Percentiles rank a stretch among this genome's conserved stretches.
These are phyloP conservation scores for Andinoacara biseriatus DNA, from an alignment of 2,113 vertebrate species.

Conservation along the genomic window DNA sequence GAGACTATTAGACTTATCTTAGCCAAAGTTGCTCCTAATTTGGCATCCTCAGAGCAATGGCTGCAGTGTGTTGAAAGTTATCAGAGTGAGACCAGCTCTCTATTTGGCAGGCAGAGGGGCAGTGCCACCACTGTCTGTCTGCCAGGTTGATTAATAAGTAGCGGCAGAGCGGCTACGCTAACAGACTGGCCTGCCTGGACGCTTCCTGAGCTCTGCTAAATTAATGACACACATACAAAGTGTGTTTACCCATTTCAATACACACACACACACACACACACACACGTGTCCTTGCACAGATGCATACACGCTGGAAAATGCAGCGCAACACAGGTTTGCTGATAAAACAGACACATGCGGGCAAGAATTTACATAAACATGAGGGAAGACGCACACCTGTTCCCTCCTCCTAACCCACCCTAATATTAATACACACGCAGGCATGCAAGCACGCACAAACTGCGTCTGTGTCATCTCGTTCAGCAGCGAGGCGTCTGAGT, in stretches of 20 bases:
- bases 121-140: conserved; percentile 59
- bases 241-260: conserved; percentile 5
- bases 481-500: conserved; percentile 19
- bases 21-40: conserved; percentile 69
- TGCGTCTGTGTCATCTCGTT: background rate
- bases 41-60: conserved; percentile 61
- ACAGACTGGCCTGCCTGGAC: conserved; percentile 48
- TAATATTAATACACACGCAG: background rate
- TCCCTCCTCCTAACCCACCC: background rate
- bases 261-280: background rate
- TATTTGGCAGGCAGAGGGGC: conserved; percentile 73
- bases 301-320: background rate
- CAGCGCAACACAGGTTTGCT: conserved; percentile 29
- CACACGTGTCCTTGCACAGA: background rate
- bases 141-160: conserved; percentile 75
- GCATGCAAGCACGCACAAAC: background rate
- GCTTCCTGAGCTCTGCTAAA: conserved; percentile 51
- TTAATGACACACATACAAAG: conserved; percentile 41
- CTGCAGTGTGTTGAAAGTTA: conserved; percentile 67
- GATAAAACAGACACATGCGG: conserved; percentile 18
- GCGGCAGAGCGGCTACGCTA: conserved; percentile 53
- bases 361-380: conserved; percentile 38
- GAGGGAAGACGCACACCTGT: background rate
- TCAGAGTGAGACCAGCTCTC: conserved; percentile 71
- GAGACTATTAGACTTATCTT: conserved; percentile 69